Conservation (phyloP, 2,797 vertebrate species). For the Nasua narica region DNA sequence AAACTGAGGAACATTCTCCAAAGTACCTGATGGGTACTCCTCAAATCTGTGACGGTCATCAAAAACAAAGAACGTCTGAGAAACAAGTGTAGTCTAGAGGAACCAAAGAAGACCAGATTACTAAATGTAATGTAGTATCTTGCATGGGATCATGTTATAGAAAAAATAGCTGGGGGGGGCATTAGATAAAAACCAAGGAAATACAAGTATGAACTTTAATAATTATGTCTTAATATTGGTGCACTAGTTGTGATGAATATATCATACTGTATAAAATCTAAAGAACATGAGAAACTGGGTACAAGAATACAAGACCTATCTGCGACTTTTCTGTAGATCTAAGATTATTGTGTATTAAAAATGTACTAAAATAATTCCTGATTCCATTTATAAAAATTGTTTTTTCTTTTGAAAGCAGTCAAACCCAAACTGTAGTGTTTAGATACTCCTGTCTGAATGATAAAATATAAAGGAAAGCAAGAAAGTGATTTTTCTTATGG, state of each 20-base stretch:
- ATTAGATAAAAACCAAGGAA: background rate
- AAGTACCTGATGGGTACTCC: background rate
- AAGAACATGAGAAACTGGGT: background rate
- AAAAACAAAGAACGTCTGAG: background rate
- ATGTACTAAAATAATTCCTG: background rate
- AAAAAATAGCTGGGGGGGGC: background rate
- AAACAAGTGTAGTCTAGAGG: background rate
- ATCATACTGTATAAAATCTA: background rate
- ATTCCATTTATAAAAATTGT: background rate
- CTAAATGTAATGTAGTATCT: background rate
- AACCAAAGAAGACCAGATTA: background rate
- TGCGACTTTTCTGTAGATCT: background rate
- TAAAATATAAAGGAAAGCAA: background rate
- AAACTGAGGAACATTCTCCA: background rate
- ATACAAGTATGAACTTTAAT: background rate
- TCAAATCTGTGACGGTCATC: background rate
- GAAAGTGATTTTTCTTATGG: background rate
- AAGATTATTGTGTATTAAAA: background rate
- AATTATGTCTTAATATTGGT: background rate
- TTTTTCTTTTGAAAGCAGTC: background rate
- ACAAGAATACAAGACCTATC: background rate
- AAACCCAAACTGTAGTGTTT: slow-evolving; percentile 4
- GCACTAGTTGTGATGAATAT: background rate
- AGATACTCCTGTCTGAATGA: background rate
- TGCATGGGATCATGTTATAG: background rate